Conservation (phyloP, 2,888 invertebrate species). For the Exocentrus adspersus region DNA sequence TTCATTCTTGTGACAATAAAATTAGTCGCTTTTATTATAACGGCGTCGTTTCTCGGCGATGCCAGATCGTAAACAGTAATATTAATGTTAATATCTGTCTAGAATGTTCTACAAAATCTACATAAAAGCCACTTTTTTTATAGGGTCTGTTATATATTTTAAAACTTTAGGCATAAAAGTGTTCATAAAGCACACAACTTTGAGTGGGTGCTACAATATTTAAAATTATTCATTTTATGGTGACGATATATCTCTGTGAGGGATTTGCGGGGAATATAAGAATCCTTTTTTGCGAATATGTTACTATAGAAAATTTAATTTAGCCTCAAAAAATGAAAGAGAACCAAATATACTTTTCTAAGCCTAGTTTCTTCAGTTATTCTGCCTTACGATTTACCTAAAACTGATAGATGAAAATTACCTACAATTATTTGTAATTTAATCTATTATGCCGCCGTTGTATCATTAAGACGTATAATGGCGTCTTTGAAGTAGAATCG, state of each 20-base stretch:
- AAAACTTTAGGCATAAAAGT: slow-evolving; percentile 19
- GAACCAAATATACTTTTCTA: too few relatives aligned
- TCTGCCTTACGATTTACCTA: too few relatives aligned
- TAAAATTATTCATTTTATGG: slow-evolving; percentile 20
- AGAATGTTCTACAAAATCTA: slow-evolving; percentile 11
- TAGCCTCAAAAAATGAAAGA: too few relatives aligned
- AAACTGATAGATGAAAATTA: too few relatives aligned
- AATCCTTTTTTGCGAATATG: too few relatives aligned
- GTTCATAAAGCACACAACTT: slow-evolving; percentile 19
- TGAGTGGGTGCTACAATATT: slow-evolving; percentile 20
- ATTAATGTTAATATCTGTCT: slow-evolving; percentile 20
- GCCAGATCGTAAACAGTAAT: slow-evolving; percentile 17
- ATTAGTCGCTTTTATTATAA: slow-evolving; percentile 16
- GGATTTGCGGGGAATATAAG: not conserved
- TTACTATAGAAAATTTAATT: too few relatives aligned
- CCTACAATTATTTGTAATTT: too few relatives aligned
- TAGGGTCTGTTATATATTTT: slow-evolving; percentile 14
- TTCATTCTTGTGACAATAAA: slow-evolving; percentile 8
- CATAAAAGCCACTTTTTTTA: slow-evolving; percentile 13
- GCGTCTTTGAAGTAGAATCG: too few relatives aligned
- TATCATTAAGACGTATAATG: too few relatives aligned
- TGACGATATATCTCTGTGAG: slow-evolving; percentile 9
- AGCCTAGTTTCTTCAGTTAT: too few relatives aligned
- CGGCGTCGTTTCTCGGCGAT: not conserved
- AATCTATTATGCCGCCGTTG: too few relatives aligned